A percentile compares a stretch with the other conserved stretches of the same genome.
Conservation (phyloP, 1,140 invertebrate genomes). For the Penaeus japonicus region DNA sequence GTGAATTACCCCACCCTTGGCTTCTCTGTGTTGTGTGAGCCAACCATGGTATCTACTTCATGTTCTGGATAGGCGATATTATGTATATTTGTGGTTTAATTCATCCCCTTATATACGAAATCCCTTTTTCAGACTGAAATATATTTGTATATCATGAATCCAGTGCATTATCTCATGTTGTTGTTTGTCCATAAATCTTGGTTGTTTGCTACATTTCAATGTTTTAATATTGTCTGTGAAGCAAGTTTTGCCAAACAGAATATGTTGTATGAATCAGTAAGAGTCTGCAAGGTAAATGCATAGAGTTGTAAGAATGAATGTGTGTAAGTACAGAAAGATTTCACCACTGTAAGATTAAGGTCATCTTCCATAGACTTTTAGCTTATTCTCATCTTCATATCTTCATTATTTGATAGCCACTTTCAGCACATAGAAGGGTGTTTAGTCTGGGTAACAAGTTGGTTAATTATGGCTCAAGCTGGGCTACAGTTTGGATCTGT, state of each 20-base stretch:
- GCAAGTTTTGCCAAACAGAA: constrained; percentile 31
- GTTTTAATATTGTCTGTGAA: constrained; percentile 51
- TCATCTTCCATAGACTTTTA: constrained; percentile 54
- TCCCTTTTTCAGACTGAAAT: constrained; percentile 37
- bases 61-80: constrained; percentile 33
- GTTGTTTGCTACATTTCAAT: constrained; percentile 53
- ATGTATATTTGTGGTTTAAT: constrained; percentile 15
- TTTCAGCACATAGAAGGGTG: constrained; percentile 53
- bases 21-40: constrained; percentile 38
- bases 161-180: constrained; percentile 55
- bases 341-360: constrained; percentile 49
- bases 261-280: no score
- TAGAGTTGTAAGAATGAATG: constrained; percentile 46
- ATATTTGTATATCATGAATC: constrained; percentile 43
- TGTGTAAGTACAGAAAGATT: constrained; percentile 54
- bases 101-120: constrained; percentile 27
- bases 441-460: constrained; percentile 35
- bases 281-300: constrained; percentile 14
- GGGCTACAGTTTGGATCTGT: constrained; percentile 24
- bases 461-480: constrained; percentile 42
- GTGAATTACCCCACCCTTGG: constrained; percentile 37
- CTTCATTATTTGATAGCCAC: constrained; percentile 52
- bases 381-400: constrained; percentile 54
- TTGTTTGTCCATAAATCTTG: constrained; percentile 55
- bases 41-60: constrained; percentile 35